Evolutionary conservation across 2,888 invertebrate species (phyloP).

Genomic region (Leptinotarsa rubiginosa): DNA sequence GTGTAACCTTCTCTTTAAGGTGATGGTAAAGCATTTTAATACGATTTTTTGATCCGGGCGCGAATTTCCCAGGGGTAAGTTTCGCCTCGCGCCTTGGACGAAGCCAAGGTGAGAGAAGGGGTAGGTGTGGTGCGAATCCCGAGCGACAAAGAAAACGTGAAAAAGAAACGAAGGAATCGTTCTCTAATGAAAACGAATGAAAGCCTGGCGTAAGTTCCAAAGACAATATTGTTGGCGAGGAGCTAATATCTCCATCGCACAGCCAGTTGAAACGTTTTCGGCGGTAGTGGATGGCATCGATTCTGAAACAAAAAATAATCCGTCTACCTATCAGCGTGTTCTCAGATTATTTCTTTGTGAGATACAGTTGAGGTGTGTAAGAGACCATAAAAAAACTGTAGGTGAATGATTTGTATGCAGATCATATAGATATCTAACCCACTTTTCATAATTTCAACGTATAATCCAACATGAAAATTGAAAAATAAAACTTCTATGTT

Average conservation of each 20-base stretch:
- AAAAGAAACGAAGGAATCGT: constrained; percentile 57
- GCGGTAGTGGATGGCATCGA: constrained; percentile 5
- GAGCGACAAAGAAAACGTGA: constrained; percentile 48
- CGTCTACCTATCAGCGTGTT: neutral
- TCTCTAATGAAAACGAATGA: constrained; percentile 60
- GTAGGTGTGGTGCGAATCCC: constrained; percentile 44
- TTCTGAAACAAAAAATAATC: neutral
- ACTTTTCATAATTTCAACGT: too few relatives aligned
- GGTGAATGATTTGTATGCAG: too few relatives aligned
- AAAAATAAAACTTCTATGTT: too few relatives aligned
- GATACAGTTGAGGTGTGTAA: neutral
- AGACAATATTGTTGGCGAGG: constrained; percentile 56
- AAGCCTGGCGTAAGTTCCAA: constrained; percentile 52
- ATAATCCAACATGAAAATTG: too few relatives aligned
- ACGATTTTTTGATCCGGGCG: constrained; percentile 54
- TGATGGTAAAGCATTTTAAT: constrained; percentile 54
- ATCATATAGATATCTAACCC: too few relatives aligned
- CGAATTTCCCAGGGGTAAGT: constrained; percentile 57
- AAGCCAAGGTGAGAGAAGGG: constrained; percentile 51
- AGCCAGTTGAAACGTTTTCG: constrained; percentile 38
- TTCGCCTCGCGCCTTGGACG: constrained; percentile 38
- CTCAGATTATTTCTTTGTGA: neutral
- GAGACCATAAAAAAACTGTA: neutral
- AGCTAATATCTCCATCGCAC: constrained; percentile 51
- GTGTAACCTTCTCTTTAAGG: constrained; percentile 49